phyloP scores from a whole-genome alignment of 2,113 vertebrate genomes.

The Pleuronectes platessa region DNA sequence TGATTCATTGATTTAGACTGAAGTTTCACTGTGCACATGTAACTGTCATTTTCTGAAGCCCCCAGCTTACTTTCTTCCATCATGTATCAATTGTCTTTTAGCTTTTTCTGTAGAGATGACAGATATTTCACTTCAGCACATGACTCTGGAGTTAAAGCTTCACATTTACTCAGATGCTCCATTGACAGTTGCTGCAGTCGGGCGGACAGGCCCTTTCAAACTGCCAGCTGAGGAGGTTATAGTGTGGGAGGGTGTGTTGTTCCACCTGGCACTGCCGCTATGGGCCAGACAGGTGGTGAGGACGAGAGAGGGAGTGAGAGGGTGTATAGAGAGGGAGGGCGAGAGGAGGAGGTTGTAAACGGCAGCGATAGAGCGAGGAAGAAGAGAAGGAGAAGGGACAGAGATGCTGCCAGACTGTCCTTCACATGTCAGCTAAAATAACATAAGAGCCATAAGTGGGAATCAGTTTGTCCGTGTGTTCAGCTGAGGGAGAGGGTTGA shows the following conservation, averaged over 20 bases:
- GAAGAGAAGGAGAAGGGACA: neutral
- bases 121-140: slow-evolving; percentile 19
- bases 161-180: slow-evolving; percentile 60
- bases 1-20: neutral
- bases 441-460: slow-evolving; percentile 29
- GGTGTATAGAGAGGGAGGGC: neutral
- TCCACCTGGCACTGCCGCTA: slow-evolving; percentile 75
- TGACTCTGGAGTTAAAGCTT: slow-evolving; percentile 48
- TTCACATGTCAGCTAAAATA: slow-evolving; percentile 51
- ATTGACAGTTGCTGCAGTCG: slow-evolving; percentile 65
- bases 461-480: slow-evolving; percentile 10
- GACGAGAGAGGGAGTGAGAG: slow-evolving; percentile 17
- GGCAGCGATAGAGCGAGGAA: neutral
- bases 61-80: no score
- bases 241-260: slow-evolving; percentile 61
- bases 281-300: slow-evolving; percentile 78
- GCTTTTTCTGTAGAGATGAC: neutral
- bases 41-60: no score
- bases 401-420: slow-evolving; percentile 22
- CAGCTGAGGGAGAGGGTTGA: slow-evolving; percentile 15
- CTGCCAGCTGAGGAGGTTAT: slow-evolving; percentile 65
- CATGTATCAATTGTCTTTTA: neutral
- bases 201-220: slow-evolving; percentile 56
- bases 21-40: neutral
- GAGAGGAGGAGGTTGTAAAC: neutral